These are phyloP conservation scores for Sebastiscus albofasciatus DNA, from an alignment of 2,797 vertebrate species.

Conservation along the genomic window DNA sequence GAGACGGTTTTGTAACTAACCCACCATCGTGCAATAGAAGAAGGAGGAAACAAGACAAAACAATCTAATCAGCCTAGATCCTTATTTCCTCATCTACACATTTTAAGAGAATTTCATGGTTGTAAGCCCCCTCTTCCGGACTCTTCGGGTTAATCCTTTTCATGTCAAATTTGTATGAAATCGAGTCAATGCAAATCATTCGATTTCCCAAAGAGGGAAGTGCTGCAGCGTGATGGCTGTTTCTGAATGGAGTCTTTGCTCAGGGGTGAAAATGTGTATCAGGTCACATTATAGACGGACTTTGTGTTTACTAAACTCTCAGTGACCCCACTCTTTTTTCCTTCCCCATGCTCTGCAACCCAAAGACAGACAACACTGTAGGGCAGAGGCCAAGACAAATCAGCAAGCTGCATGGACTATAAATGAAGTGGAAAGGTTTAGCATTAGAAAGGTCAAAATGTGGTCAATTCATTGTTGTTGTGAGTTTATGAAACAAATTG, in stretches of 20 bases:
- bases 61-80: conserved; percentile 9
- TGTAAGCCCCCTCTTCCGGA: not conserved
- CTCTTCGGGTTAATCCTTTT: conserved; percentile 28
- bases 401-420: conserved; percentile 2
- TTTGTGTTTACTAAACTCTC: conserved; percentile 73
- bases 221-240: conserved; percentile 31
- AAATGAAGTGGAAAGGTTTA: conserved; percentile 46
- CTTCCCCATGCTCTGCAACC: conserved; percentile 40
- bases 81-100: conserved; percentile 7
- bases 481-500: conserved; percentile 16
- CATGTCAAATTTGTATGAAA: conserved; percentile 45
- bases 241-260: conserved; percentile 58
- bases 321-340: conserved; percentile 65
- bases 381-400: conserved; percentile 42
- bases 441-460: conserved; percentile 47
- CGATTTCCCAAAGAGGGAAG: conserved; percentile 45
- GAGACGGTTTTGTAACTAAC: conserved; percentile 71
- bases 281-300: conserved; percentile 60
- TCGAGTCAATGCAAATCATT: conserved; percentile 19
- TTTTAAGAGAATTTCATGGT: conserved; percentile 22
- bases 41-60: conserved; percentile 33
- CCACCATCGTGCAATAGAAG: conserved; percentile 37
- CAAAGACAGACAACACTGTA: conserved; percentile 29
- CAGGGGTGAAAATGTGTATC: conserved; percentile 49
- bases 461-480: conserved; percentile 36